A percentile compares a stretch with the other conserved stretches of the same genome.
These are phyloP conservation scores for Drosophila anomalata DNA, from an alignment of 2,888 invertebrate species.

Conservation along the genomic window DNA sequence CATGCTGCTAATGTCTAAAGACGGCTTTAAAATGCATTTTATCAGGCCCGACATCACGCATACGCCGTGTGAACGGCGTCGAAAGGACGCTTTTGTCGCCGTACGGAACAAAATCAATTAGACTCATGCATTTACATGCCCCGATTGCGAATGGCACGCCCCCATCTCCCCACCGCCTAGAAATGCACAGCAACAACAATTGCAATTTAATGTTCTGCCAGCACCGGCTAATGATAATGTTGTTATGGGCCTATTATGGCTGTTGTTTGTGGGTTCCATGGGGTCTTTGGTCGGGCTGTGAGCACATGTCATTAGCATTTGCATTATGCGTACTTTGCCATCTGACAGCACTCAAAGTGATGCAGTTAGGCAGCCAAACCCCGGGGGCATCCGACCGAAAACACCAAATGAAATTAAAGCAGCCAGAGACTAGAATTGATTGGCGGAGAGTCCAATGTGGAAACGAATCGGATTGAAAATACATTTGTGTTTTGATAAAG, in stretches of 20 bases:
- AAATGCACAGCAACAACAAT: slow-evolving; percentile 34
- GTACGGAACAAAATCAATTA: slow-evolving; percentile 67
- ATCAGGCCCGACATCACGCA: slow-evolving; percentile 39
- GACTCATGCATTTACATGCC: slow-evolving; percentile 53
- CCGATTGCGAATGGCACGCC: slow-evolving; percentile 28
- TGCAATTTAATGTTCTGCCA: slow-evolving; percentile 63
- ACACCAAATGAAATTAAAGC: slow-evolving; percentile 34
- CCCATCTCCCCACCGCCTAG: slow-evolving; percentile 9
- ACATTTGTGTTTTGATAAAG: not conserved
- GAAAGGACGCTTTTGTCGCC: slow-evolving; percentile 35
- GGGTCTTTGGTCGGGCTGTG: slow-evolving; percentile 4
- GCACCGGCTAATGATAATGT: slow-evolving; percentile 68
- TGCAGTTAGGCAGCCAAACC: slow-evolving; percentile 18
- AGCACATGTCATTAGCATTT: slow-evolving; percentile 66
- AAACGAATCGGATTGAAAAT: not conserved
- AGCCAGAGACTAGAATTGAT: slow-evolving; percentile 8
- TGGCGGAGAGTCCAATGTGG: not conserved
- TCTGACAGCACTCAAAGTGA: slow-evolving; percentile 48
- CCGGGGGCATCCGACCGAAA: not conserved
- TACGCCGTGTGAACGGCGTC: slow-evolving; percentile 38
- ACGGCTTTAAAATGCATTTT: slow-evolving; percentile 66
- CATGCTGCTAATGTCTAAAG: slow-evolving; percentile 59
- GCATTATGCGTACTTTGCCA: slow-evolving; percentile 39
- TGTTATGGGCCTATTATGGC: slow-evolving; percentile 66
- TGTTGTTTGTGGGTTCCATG: slow-evolving; percentile 43